Percentiles rank a stretch among this genome's conserved stretches.
Conservation (phyloP, 2,888 invertebrate species). For the Pheosia gnoma region DNA sequence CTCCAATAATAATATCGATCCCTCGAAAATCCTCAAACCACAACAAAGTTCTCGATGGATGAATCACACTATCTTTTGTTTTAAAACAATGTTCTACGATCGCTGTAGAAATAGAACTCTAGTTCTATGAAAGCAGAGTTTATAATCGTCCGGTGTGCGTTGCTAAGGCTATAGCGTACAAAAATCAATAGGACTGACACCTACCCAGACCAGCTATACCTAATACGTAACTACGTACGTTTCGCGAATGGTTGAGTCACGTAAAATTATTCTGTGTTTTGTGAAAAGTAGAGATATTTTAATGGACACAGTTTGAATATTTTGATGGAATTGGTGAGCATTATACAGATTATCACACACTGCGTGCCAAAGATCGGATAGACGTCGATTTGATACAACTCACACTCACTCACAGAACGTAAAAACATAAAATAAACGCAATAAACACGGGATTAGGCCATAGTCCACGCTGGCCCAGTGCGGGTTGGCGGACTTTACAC, state of each 20-base stretch:
- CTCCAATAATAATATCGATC: constrained; percentile 27
- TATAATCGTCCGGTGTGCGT: constrained; percentile 28
- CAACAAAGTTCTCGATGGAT: constrained; percentile 51
- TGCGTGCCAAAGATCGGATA: too few relatives aligned
- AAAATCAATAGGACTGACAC: constrained; percentile 58
- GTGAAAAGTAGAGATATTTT: constrained; percentile 44
- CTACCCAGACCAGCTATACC: constrained; percentile 29
- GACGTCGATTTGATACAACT: too few relatives aligned
- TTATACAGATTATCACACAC: neutral
- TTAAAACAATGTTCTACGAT: constrained; percentile 34
- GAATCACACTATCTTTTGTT: constrained; percentile 66
- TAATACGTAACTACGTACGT: constrained; percentile 29
- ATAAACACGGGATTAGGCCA: too few relatives aligned
- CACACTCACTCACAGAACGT: too few relatives aligned
- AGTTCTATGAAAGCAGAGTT: constrained; percentile 22
- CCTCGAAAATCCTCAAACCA: constrained; percentile 36
- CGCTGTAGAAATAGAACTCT: constrained; percentile 23
- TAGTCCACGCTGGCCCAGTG: too few relatives aligned
- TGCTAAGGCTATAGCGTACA: constrained; percentile 42
- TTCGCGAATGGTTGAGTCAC: constrained; percentile 43
- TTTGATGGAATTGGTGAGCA: constrained; percentile 21
- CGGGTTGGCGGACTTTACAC: too few relatives aligned
- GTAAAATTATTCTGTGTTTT: constrained; percentile 34
- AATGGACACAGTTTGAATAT: constrained; percentile 34
- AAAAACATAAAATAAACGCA: too few relatives aligned